These are phyloP conservation scores for Sanderia malayensis DNA, from an alignment of 30 jellyfish, hydroid and myxozoan species.

Conservation along the genomic window DNA sequence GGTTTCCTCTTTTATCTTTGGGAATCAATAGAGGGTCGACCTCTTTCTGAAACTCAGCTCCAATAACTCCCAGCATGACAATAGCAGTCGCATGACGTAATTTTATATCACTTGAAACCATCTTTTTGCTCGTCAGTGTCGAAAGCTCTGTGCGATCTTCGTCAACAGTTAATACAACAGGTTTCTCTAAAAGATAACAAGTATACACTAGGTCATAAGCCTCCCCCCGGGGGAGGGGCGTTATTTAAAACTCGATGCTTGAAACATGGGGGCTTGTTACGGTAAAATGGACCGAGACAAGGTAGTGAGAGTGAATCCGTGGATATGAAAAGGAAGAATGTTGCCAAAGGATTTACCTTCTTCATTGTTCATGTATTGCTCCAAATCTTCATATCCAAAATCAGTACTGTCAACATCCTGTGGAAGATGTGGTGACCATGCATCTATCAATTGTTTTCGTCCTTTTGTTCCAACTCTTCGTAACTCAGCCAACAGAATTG, in stretches of 20 bases:
- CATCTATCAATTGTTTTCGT: constrained; percentile 86
- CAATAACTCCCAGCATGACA: constrained; percentile 93
- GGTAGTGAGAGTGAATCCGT: too few species aligned
- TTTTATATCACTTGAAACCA: constrained; percentile 93
- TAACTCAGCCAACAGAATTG: constrained; percentile 86
- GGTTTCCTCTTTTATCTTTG: constrained; percentile 41
- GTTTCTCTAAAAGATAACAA: constrained; percentile 72
- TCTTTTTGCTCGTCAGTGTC: constrained; percentile 91
- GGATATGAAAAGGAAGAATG: constrained; percentile 7
- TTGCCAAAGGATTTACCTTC: constrained; percentile 56
- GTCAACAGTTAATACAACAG: constrained; percentile 62
- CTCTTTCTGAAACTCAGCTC: constrained; percentile 97
- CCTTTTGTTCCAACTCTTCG: constrained; percentile 88
- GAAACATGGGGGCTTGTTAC: too few species aligned
- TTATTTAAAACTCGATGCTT: too few species aligned
- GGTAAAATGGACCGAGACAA: too few species aligned
- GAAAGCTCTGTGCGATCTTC: constrained; percentile 92
- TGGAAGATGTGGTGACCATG: constrained; percentile 98
- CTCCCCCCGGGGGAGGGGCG: too few species aligned
- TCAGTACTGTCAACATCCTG: constrained; percentile 85
- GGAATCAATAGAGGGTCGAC: constrained; percentile 77
- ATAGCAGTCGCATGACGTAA: constrained; percentile 98
- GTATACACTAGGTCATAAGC: too few species aligned
- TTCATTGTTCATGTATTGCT: constrained; percentile 72
- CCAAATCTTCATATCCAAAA: constrained; percentile 94